Base-by-base conservation (phyloP, 2,888 invertebrate species). In the Melinopterus prodromus region DNA sequence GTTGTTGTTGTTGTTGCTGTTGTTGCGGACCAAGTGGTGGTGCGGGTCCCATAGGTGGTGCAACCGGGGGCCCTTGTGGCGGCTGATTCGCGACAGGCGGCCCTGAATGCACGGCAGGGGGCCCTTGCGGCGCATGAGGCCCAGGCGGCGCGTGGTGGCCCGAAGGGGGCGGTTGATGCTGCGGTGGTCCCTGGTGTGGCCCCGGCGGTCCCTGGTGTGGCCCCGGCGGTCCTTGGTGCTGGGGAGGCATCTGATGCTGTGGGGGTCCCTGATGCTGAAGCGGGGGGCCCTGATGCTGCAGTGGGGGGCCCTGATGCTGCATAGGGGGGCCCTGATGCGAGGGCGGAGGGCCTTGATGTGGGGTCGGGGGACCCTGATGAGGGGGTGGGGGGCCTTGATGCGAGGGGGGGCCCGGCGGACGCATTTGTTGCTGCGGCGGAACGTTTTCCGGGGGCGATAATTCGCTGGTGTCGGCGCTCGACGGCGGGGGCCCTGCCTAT, bases 401-500 rank as follows among this genome's bases (percentile, higher is more conserved):
- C 85, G 15, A 86, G 86, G 36, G 85, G 85, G 69, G 83, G 83
- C 70, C 84, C 77, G 80, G 77, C 77, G 81, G 84, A 12, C 78
- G 80, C 77, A 76, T 78, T 71, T 37, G 80, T 76, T 70, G 82
- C 37, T 84, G 83, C 71, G 85, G 84, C 69, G 78, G 82, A 53
- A 82, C 83, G 77, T 83, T 84, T 79, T 86, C 86, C 16, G 84
- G 83, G 9, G 84, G 82, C 14, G 84, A 86, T 71, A 86, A 86
- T 77, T 83, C 83, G 71, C 81, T 79, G 77, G 80, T 82, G 81
- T 84, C 84, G 16, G 26, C 15, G 72, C 80, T 77, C 81, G 83
- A 83, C 80, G 84, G 90, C 81, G 83, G 83, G 78, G 84, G 90
- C 90, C 80, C 90, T 90, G 70, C 91, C 91, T 84, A 83, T 78